A percentile compares a stretch with the other conserved stretches of the same genome.
Evolutionary conservation across 2,797 vertebrate species (phyloP).

Genomic region (Chaetophractus vellerosus): DNA sequence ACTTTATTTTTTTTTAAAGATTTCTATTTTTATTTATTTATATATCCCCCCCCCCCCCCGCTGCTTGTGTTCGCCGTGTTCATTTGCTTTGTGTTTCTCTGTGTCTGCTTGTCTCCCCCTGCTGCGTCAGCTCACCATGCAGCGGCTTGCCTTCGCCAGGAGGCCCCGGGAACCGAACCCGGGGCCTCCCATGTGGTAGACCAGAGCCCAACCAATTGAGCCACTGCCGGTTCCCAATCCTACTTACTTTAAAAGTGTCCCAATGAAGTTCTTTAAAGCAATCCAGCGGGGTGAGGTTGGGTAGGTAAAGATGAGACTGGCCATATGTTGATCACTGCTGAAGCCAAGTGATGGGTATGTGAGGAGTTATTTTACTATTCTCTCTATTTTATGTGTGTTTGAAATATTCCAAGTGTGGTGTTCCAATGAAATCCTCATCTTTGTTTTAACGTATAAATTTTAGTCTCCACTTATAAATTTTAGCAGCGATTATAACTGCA

Average conservation of each 20-base stretch:
- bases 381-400: neutral
- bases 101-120: too few relatives aligned
- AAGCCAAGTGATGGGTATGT: neutral
- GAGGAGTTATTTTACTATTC: neutral
- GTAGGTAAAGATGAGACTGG: neutral
- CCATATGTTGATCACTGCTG: neutral
- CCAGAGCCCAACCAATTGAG: too few relatives aligned
- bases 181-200: too few relatives aligned
- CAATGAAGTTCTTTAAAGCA: conserved; percentile 28
- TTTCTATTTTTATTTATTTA: too few relatives aligned
- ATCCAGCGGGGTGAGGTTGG: neutral
- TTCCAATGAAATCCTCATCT: neutral
- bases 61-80: too few relatives aligned
- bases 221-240: too few relatives aligned
- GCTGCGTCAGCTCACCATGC: too few relatives aligned
- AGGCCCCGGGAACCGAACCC: too few relatives aligned
- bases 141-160: too few relatives aligned
- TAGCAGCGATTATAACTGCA: neutral
- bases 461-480: neutral
- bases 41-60: too few relatives aligned
- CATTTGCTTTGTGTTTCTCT: too few relatives aligned
- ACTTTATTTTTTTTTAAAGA: too few relatives aligned
- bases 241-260: neutral
- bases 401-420: neutral
- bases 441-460: neutral